Evolutionary conservation across 1,140 invertebrate species (phyloP), one percentile per base, ranked within the genome.

Genomic region (Philotrypesis tridentata): DNA sequence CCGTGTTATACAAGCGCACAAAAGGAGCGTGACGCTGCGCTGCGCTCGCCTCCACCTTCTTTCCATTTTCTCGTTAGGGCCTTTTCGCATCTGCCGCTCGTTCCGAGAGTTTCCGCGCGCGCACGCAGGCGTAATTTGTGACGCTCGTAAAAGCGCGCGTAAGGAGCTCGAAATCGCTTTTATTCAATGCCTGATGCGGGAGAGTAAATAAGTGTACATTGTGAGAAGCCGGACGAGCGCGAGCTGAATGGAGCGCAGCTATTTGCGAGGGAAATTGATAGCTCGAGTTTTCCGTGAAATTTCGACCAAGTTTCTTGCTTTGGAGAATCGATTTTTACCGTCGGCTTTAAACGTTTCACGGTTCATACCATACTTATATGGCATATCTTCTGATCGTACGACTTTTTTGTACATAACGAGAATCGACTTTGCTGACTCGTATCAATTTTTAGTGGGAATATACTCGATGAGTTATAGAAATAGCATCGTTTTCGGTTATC

Each of bases 101-200:
- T 72, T 55, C 37, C 43, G 17, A 12, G 43, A 70, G 65, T 67
- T 68, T 68, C 63, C 63, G 14, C 40, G n/a, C 29, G 29, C 63
- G 14, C 40, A 11, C 29, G 29, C 33, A 25, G 37, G 9, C 9
- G 68, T 61, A 73, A 74, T 80, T 80, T 68, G 79, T 80, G 68
- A 79, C 68, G 68, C 79, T 80, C 71, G 70, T 80, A 73, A 80
- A 80, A 74, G 63, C 17, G 48, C 25, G 43, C 29, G 67, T 65
- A 74, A 80, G 79, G 33, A 67, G 71, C 55, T 43, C 33, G 31
- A 73, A 73, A 67, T 65, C 33, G 70, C 23, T 43, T 61, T 79
- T 43, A 67, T 67, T 67, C 21, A 65, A 80, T 74, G 70, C 12
- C 55, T 43, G 8, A 12, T 17, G 48, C 55, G 43, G 70, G 37